phyloP scores from a whole-genome alignment of 2,113 vertebrate genomes.

The Vidua macroura region DNA sequence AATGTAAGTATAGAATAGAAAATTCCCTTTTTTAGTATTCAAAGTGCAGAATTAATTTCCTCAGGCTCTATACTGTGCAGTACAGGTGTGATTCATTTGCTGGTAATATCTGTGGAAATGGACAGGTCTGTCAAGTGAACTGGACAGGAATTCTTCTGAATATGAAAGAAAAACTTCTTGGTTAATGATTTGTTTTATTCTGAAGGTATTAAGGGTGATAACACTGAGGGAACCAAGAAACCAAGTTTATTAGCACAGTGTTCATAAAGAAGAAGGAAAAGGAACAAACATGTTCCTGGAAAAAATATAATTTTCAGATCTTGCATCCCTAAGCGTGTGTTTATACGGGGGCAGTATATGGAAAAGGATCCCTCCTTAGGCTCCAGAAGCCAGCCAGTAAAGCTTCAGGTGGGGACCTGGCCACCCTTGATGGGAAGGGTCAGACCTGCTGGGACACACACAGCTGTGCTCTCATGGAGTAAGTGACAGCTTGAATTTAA shows the following conservation, averaged over 20 bases:
- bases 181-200: background rate
- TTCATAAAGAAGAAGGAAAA: background rate
- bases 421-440: background rate
- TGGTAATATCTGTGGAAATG: background rate
- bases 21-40: background rate
- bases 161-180: background rate
- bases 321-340: background rate
- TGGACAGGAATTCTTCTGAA: background rate
- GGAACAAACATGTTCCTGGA: background rate
- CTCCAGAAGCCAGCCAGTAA: background rate
- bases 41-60: background rate
- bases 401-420: background rate
- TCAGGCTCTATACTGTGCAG: background rate
- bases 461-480: background rate
- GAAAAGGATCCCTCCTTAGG: background rate
- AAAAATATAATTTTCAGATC: background rate
- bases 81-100: background rate
- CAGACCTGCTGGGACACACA: background rate
- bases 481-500: background rate
- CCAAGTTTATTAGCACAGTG: background rate
- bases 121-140: background rate
- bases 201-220: background rate
- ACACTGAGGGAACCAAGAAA: background rate
- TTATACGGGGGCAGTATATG: background rate
- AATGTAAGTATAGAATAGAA: background rate